Evolutionary conservation across 1,140 invertebrate species (phyloP), one percentile per base, ranked within the genome.

Genomic region (Elymnias hypermnestra): DNA sequence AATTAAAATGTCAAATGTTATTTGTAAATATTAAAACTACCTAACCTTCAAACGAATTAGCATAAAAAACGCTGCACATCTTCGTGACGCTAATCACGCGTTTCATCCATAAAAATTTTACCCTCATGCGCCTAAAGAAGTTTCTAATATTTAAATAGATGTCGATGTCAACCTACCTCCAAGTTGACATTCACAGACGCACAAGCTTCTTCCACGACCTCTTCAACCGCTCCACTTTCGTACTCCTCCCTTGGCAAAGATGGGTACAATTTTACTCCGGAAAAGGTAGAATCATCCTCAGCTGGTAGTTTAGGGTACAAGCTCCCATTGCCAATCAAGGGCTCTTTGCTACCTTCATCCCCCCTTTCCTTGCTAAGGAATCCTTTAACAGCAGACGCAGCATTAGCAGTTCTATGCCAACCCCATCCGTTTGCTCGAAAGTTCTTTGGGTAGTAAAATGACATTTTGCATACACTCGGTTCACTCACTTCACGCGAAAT

Each of bases 341-440:
- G 54, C 10, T 67, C 59, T 15, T 46, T 53, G 12, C 60, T 62
- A 0, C 63, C 65, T 35, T 63, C 60, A 0, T 71, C 76, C n/a
- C 51, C 53, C 7, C 74, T 47, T 47, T 78, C 81, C 2, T 53
- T 44, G 9, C 57, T 65, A 51, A 84, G 53, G 41, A 84, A 84
- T 1, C 81, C 77, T 3, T 58, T 49, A 0, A 81, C 74, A 10
- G 77, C 76, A 2, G 58, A 40, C 0, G 76, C 56, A 9, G 71
- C 62, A n/a, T 44, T 75, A 3, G 52, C 58, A 2, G 41, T 35
- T 6, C 77, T 53, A 46, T 84, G 81, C 81, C 81, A 84, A 10
- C 81, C 81, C 73, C 74, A 84, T 2, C 81, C 81, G 21, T 82
- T 81, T 25, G 81, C 77, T 21, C 63, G 72, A 26, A 82, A 82